A percentile compares a stretch with the other conserved stretches of the same genome.
These are phyloP conservation scores for Ceratoteleas bidentatus DNA, from an alignment of 1,140 invertebrate genomes.

Conservation along the genomic window DNA sequence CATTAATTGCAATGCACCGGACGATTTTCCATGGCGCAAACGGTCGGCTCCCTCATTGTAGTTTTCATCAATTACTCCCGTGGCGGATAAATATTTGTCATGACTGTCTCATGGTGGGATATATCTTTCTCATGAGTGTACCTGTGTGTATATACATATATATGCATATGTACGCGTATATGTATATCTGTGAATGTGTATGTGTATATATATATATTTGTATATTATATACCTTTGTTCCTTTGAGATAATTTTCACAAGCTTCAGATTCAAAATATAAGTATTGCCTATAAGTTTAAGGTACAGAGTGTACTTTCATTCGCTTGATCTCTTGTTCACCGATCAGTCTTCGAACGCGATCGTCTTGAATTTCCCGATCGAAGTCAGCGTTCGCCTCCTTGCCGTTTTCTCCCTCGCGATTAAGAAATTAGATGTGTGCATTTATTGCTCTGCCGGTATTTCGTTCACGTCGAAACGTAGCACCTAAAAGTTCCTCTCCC, in stretches of 20 bases:
- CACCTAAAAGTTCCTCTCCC: conserved; percentile 75
- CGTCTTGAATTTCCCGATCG: conserved; percentile 49
- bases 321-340: conserved; percentile 46
- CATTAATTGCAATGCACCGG: too few species aligned
- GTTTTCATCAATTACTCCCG: conserved; percentile 38
- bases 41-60: neutral
- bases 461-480: conserved; percentile 33
- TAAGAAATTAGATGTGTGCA: conserved; percentile 11
- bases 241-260: conserved; percentile 39
- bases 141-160: neutral
- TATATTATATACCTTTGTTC: conserved; percentile 27
- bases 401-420: neutral
- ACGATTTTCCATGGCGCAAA: too few species aligned
- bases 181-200: conserved; percentile 18
- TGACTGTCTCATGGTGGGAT: too few species aligned
- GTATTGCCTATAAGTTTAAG: conserved; percentile 62
- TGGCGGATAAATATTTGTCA: conserved; percentile 13
- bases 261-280: conserved; percentile 63
- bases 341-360: conserved; percentile 59
- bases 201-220: conserved; percentile 15
- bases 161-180: conserved; percentile 16
- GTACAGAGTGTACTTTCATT: conserved; percentile 63
- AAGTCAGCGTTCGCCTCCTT: conserved; percentile 31
- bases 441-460: conserved; percentile 33
- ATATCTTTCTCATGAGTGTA: too few species aligned